Percentiles rank a stretch among this genome's conserved stretches.
These are phyloP conservation scores for Heliocidaris tuberculata DNA, from an alignment of 35 echinoderm and acorn worm genomes.

Conservation along the genomic window DNA sequence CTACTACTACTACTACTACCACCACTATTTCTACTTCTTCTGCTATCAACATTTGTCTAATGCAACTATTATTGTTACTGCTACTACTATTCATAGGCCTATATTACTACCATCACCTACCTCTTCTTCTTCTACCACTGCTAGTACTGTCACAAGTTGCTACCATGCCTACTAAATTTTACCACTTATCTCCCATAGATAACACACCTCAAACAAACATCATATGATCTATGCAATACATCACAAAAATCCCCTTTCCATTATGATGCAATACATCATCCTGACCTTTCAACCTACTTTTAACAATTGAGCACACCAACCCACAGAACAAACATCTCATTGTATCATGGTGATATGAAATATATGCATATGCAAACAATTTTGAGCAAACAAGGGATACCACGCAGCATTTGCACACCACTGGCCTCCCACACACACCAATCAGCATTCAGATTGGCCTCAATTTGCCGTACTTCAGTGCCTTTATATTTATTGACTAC, in stretches of 20 bases:
- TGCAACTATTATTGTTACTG: no score
- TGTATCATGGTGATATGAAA: background rate
- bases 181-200: background rate
- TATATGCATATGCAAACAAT: background rate
- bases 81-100: background rate
- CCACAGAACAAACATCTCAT: background rate
- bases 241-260: background rate
- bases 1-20: background rate
- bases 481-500: background rate
- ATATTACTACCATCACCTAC: background rate
- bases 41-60: background rate
- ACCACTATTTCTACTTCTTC: background rate
- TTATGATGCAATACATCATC: background rate
- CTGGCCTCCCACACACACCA: background rate
- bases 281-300: background rate
- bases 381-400: background rate
- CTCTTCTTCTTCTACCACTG: no score
- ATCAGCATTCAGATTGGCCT: background rate
- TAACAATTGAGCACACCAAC: background rate
- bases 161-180: background rate
- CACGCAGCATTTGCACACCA: background rate
- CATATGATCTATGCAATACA: background rate
- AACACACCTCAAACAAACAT: background rate
- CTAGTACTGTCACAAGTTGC: background rate
- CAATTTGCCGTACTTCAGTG: background rate